Evolutionary conservation across 2,113 vertebrate genomes (phyloP), one percentile per base, ranked within the genome.

Genomic region (Nycticorax nycticorax): DNA sequence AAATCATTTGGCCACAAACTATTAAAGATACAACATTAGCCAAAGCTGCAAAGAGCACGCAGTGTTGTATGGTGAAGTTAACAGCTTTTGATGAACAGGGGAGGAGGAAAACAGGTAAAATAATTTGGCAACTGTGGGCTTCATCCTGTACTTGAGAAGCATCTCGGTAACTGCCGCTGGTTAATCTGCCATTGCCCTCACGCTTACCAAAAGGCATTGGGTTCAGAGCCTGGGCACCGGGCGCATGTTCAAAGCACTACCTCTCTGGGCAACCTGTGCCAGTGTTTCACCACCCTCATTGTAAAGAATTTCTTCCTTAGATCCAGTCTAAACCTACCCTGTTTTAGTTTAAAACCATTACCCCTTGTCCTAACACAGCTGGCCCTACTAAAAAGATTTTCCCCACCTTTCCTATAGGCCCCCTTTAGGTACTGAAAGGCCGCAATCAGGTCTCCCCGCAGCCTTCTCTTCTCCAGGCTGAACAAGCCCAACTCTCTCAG

Each of bases 11-110:
- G 14, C n/a, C n/a, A 47, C 43, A 76, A 88, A 86, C 28, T n/a
- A 32, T 47, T 59, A 56, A 76, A 91, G 28, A 27, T 20, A 35
- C 14, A 57, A 47, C 12, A 10, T 14, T 13, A 14, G 8, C 1
- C 4, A 82, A 79, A 92, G 41, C 75, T 88, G 35, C n/a, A 14
- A 56, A 32, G 56, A 48, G 6, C 30, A 7, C 27, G 18, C 18
- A 1, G 45, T 0, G 0, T 5, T 43, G 24, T 3, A 15, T 73
- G 43, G 6, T 26, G 15, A 35, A 35, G 16, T 50, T 33, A 45
- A 24, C 15, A n/a, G 84, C 33, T 82, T 66, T 45, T 53, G 37
- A 48, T 77, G 43, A 81, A 50, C 6, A 2, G 35, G 28, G 30
- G 12, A 57, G 20, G 33, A 60, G 20, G 30, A 55, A 56, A 93